A percentile compares a stretch with the other conserved stretches of the same genome.
Conservation (phyloP, 2,797 vertebrate genomes). For the Limosa lapponica region DNA sequence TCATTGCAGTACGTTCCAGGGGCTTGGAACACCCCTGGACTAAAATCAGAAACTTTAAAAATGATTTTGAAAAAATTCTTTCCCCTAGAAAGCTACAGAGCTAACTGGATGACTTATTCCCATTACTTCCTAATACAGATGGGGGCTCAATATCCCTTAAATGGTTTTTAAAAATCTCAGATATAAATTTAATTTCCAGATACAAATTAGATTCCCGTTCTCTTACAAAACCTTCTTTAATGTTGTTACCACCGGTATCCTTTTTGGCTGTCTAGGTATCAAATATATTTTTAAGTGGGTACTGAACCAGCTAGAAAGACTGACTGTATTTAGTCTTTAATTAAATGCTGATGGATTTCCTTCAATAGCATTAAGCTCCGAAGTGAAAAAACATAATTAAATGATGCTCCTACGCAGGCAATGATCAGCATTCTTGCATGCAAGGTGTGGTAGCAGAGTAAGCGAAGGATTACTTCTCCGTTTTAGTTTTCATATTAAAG, state of each 20-base stretch:
- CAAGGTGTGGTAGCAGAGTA: conserved; percentile 30
- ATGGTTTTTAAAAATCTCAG: conserved; percentile 6
- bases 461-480: conserved; percentile 38
- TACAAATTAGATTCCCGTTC: conserved; percentile 55
- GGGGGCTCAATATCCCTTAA: neutral
- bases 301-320: conserved; percentile 36
- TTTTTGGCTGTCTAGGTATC: conserved; percentile 13
- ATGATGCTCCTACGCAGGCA: neutral
- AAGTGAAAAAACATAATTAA: conserved; percentile 61
- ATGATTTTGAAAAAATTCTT: neutral
- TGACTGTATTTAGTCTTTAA: conserved; percentile 62
- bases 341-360: conserved; percentile 55
- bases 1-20: neutral
- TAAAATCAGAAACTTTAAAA: neutral
- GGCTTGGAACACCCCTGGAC: neutral
- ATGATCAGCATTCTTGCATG: conserved; percentile 29
- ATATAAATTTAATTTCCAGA: conserved; percentile 59
- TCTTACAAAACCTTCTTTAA: conserved; percentile 44
- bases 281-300: conserved; percentile 29
- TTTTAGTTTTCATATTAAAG: conserved; percentile 37
- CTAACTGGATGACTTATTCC: neutral
- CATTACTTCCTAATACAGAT: neutral
- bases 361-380: conserved; percentile 32
- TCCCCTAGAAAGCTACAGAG: neutral
- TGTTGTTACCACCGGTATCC: conserved; percentile 24